phyloP scores from a whole-genome alignment of 2,113 vertebrate genomes.

The Accipiter cooperii region DNA sequence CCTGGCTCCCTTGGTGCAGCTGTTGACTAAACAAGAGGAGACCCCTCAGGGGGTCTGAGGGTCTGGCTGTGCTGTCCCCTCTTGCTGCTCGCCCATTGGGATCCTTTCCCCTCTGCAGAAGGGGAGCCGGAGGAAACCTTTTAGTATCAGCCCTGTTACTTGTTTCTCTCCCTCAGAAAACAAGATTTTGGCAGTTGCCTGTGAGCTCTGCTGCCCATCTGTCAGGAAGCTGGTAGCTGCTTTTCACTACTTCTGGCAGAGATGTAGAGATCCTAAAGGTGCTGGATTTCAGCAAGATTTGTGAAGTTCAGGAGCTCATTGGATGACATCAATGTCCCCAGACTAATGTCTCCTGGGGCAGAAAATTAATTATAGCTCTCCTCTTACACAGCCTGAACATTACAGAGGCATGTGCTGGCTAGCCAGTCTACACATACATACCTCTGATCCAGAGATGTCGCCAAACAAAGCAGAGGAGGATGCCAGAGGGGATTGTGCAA shows the following conservation, averaged over 20 bases:
- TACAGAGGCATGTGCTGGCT: not conserved
- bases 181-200: not conserved
- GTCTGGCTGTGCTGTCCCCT: not conserved
- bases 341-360: not conserved
- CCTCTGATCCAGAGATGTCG: not conserved
- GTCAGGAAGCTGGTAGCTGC: not conserved
- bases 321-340: not conserved
- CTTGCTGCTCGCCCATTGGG: accelerated
- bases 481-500: not conserved
- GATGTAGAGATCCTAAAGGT: not conserved
- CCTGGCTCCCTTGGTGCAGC: slow-evolving; percentile 15
- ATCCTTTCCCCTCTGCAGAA: not conserved
- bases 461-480: not conserved
- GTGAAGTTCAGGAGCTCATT: not conserved
- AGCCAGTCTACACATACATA: not conserved
- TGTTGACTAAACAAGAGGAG: not conserved
- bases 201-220: not conserved
- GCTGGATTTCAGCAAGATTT: not conserved
- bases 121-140: not conserved
- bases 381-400: not conserved
- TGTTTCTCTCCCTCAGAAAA: not conserved
- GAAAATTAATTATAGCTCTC: not conserved
- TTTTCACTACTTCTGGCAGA: not conserved
- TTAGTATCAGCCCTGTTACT: not conserved
- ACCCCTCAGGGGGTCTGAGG: not conserved